These are phyloP conservation scores for Pollachius pollachius DNA, from an alignment of 2,113 vertebrate species.

Conservation along the genomic window DNA sequence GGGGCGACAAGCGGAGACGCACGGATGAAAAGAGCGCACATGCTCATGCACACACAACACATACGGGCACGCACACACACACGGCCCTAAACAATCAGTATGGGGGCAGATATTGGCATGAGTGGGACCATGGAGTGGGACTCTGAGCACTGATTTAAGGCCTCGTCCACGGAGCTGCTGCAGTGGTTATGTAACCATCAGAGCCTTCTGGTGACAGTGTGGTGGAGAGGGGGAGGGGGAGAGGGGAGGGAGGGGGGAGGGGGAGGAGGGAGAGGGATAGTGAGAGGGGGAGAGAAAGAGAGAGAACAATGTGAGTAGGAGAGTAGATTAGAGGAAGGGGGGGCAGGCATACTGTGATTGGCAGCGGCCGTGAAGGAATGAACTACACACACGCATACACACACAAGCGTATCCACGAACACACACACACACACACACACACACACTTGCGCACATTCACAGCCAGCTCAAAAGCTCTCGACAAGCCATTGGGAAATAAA, in stretches of 20 bases:
- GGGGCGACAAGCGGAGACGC: not conserved
- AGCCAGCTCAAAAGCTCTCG: not conserved
- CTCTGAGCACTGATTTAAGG: conserved; percentile 32
- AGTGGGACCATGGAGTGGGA: no score
- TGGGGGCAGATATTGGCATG: no score
- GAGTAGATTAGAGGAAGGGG: conserved; percentile 2
- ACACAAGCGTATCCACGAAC: no score
- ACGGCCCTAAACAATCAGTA: no score
- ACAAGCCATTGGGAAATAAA: conserved; percentile 7
- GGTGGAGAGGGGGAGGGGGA: conserved; percentile 34
- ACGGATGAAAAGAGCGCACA: conserved; percentile 11
- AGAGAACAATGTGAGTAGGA: not conserved
- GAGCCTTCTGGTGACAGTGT: conserved; percentile 59
- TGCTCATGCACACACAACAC: not conserved
- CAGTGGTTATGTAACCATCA: conserved; percentile 68
- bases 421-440: no score
- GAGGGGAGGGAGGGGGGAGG: conserved; percentile 25
- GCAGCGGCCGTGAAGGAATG: conserved; percentile 37
- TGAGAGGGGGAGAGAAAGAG: conserved; percentile 1
- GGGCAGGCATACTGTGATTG: conserved; percentile 48
- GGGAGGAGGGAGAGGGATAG: conserved; percentile 26
- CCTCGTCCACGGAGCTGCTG: conserved; percentile 53
- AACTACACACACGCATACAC: conserved; percentile 16
- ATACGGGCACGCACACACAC: not conserved
- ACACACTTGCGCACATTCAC: conserved; percentile 9